Base-by-base conservation (phyloP, 2,888 invertebrate genomes). In the Chrysomela aeneicollis region DNA sequence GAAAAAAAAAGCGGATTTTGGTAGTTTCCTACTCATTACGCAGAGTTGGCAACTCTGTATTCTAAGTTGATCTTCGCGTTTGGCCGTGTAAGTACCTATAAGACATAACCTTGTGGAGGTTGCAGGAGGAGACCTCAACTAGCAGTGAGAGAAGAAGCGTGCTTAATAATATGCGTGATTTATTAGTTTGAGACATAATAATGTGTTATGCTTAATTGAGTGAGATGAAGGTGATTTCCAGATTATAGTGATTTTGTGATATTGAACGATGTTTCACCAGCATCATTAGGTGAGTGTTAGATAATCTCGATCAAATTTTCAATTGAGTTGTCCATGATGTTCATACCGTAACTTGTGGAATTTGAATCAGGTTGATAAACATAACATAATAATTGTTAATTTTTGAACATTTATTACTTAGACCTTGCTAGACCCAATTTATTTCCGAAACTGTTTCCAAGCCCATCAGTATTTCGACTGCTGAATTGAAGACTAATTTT, bases 51-150 rank as follows among this genome's bases (percentile, higher is more conserved):
- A 42, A 42, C 42, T 10, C 42, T 15, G 42, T 12, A 35, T 10
- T 42, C 42, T 15, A 15, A 42, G 15, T 4, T 15, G 42, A 3
- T 15, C 42, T 15, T 42, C 4, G 3, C 42, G n/a, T 42, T 19
- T 42, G 8, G 37, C 57, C 26, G 47, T 42, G 17, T 57, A n/a
- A n/a, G n/a, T n/a, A n/a, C n/a, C n/a, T n/a, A 57, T 57, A 57
- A 57, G 57, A 57, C 26, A 22, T 57, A 57, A 57, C 26, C 46
- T 46, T 47, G 42, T 22, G 6, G 47, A 17, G 30, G 42, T 57
- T 42, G 17, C 57, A 46, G 46, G 42, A 57, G 46, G 17, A 63
- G 63, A 63, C 63, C 59, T n/a, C 63, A 53, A 59, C 37, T 53
- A 54, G 63, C 49, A 47, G 46, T 52, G 6, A 59, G 54, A 19